Base-by-base conservation (phyloP, 1,140 invertebrate genomes). In the Wasmannia auropunctata region DNA sequence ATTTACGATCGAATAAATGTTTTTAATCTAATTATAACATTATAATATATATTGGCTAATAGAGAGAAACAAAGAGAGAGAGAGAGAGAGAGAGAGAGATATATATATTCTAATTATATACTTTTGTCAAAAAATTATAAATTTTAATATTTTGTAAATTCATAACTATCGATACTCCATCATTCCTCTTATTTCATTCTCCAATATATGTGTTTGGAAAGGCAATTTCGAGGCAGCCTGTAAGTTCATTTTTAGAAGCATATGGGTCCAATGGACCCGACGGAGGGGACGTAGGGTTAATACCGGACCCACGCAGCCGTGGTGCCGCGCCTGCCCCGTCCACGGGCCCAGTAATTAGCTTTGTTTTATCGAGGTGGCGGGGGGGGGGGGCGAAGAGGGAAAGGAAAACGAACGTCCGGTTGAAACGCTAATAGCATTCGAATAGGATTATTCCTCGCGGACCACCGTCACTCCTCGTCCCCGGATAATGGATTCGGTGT, bases 401-500 rank as follows among this genome's bases (percentile, higher is more conserved):
- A 62, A 80, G 69, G 43, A 34, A 67, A 86, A 81, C 83, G 67
- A 90, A 88, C 87, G 87, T 86, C 87, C 86, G 88, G 31, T n/a
- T 43, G 25, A 46, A 88, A 80, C 87, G 88, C 89, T 94, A 93
- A 94, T 93, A 93, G 90, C 88, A 91, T 91, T 87, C 83, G 90
- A 93, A 92, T 88, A 85, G 90, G 86, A 90, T 89, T 88, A 91
- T 91, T 92, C 91, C 93, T 92, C 83, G 91, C 90, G 91, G 93
- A 93, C 91, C 90, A 89, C 88, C 90, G 91, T 88, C 90, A 87
- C 89, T 92, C 88, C 93, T 93, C 91, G 89, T 93, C 92, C n/a
- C 74, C 88, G 89, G 88, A 91, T 95, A 95, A 95, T 95, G 94
- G 93, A 95, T 95, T 94, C 93, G 93, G 93, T 94, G 94, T 95